Evolutionary conservation across 2,888 invertebrate genomes (phyloP), one percentile per base, ranked within the genome.

Genomic region (Eremobia ochroleuca): DNA sequence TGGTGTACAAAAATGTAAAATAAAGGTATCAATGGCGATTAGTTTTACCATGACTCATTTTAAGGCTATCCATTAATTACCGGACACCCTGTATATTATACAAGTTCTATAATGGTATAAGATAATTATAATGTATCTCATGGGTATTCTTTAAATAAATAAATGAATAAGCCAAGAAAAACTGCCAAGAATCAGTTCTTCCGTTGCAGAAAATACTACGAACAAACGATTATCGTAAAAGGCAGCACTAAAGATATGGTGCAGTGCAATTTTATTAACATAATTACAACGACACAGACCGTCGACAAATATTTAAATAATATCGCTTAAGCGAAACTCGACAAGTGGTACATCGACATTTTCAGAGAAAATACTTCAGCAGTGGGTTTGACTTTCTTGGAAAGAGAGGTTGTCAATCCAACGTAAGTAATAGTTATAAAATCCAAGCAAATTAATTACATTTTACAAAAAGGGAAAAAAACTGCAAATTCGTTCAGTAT

Each of bases 401-500:
- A 70, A 70, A 55, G 55, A 40, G 55, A 67, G 37, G 13, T 46
- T 67, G 31, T 59, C 59, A 66, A 62, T 64, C 52, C 31, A 46
- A 62, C 11, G 37, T 34, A 11, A 59, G 13, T 15, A 6, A 25
- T 37, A 4, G 58, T 61, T 37, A 55, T 4, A 43, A 43, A 69
- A 75, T 73, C 0, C n/a, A 72, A 34, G 46, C 34, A n/a, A n/a
- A n/a, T n/a, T 68, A 79, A 31, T 66, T 34, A 73, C n/a, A 81
- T 70, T 75, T 74, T 21, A 70, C 58, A 64, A 73, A 85, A 83
- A 76, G 76, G 75, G 81, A 74, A 73, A 83, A 75, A 73, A 28
- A 71, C 74, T 74, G 79, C 73, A 61, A 87, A 77, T 84, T 84
- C 73, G 84, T 84, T 85, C 81, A 85, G 85, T 82, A 87, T 86